Percentiles rank a stretch among this genome's conserved stretches.
These are phyloP conservation scores for Vimba vimba DNA, from an alignment of 2,113 vertebrate genomes.

Conservation along the genomic window DNA sequence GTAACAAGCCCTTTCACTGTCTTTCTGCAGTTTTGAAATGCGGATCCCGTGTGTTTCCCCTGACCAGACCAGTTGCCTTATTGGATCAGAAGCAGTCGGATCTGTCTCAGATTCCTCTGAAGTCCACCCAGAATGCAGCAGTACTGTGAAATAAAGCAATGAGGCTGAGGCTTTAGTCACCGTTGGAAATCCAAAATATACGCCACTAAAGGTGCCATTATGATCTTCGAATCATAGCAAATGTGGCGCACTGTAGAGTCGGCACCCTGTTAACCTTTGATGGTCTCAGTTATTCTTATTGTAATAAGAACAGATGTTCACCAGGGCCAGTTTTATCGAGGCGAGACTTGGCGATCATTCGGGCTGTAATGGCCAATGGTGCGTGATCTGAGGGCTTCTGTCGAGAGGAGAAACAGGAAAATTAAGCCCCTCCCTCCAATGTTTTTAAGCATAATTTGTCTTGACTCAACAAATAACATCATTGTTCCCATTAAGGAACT, in stretches of 20 bases:
- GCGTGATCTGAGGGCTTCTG: neutral
- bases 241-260: neutral
- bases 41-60: neutral
- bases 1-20: slow-evolving; percentile 18
- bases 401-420: neutral
- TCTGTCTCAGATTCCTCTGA: slow-evolving; percentile 3
- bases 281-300: neutral
- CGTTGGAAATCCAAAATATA: neutral
- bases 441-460: neutral
- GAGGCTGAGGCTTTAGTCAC: slow-evolving; percentile 2
- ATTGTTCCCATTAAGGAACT: neutral
- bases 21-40: slow-evolving; percentile 7
- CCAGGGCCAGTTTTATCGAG: neutral
- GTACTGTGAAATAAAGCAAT: slow-evolving; percentile 32
- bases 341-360: neutral
- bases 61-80: neutral
- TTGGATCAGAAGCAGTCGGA: slow-evolving; percentile 14
- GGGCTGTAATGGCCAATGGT: neutral
- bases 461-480: neutral
- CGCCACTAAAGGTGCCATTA: neutral
- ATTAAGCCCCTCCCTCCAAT: neutral
- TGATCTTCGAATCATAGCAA: slow-evolving; percentile 8
- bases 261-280: neutral
- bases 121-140: neutral
- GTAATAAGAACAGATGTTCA: neutral